phyloP scores from a whole-genome alignment of 2,797 vertebrate genomes.

The Furcifer pardalis region DNA sequence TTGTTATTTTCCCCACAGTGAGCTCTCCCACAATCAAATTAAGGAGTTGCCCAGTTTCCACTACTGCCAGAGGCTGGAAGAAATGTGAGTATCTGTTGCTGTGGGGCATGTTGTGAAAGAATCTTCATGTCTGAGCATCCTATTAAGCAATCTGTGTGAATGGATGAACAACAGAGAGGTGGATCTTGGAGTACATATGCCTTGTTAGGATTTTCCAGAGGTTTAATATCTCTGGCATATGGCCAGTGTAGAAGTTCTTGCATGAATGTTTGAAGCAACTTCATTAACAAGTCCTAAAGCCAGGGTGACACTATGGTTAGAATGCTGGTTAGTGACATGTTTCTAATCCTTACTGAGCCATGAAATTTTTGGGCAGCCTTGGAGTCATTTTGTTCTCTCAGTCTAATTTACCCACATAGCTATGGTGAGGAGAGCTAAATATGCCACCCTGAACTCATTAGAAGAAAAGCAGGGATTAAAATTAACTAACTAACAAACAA shows the following conservation, averaged over 20 bases:
- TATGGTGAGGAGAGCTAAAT: neutral
- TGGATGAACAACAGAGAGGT: neutral
- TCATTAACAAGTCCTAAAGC: neutral
- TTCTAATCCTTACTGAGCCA: neutral
- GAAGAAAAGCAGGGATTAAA: neutral
- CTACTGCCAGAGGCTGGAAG: conserved; percentile 87
- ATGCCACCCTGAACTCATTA: neutral
- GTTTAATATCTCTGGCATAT: neutral
- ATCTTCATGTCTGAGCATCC: neutral
- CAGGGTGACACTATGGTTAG: neutral
- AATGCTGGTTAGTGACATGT: neutral
- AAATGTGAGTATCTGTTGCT: conserved; percentile 86
- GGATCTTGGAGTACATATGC: neutral
- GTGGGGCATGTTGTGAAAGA: neutral
- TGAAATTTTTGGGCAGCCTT: neutral
- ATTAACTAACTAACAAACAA: neutral
- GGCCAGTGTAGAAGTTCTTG: neutral
- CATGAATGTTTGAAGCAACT: neutral
- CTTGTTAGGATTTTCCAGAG: neutral
- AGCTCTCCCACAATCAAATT: conserved; percentile 92
- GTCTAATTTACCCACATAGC: neutral
- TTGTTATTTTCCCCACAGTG: conserved; percentile 74
- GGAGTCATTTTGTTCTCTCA: neutral
- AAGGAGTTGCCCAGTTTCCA: conserved; percentile 91
- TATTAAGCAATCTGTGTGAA: neutral